Base-by-base conservation (phyloP, 2,888 invertebrate species). In the Aporophyla lueneburgensis region DNA sequence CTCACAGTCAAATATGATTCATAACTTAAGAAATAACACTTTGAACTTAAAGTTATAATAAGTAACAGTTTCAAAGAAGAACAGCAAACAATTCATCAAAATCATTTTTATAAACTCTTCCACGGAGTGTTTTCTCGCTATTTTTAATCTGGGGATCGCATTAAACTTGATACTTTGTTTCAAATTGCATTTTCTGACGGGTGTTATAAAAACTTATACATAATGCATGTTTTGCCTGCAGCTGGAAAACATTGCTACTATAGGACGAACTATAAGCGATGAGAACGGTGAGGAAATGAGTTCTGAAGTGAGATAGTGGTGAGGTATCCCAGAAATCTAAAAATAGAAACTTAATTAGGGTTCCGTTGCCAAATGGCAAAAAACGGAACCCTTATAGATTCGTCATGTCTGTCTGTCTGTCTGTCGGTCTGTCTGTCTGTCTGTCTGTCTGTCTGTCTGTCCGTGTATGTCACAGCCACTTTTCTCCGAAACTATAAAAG, bases 151-250 rank as follows among this genome's bases (percentile, higher is more conserved):
- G 81, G 84, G 91, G 92, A 94, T 94, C 94, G 91, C 95, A 96
- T 96, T 96, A 96, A 95, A 96, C 94, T 96, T 96, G 94, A 95
- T 95, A 95, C 96, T 96, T 95, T 95, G 95, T 96, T 95, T 96
- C 92, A 95, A 95, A 96, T 96, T 96, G 95, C 96, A 94, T 96
- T 95, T 93, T 94, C 94, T 93, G 93, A 92, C 93, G 93, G 91
- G 89, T 91, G 93, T 95, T 94, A 92, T 93, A 95, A 96, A 95
- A 95, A 95, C 92, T 92, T 93, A 96, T 96, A 96, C 96, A 96
- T 96, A 95, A 96, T 96, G 95, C 95, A 96, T 96, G 93, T 89
- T 92, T 90, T 88, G 94, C 94, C 92, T 93, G 94, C 94, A 96
- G 93, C 95, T 94, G 93, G 92, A 75, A 54, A 69, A 69, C 49